Evolutionary conservation across 2,113 vertebrate genomes (phyloP).

Genomic region (Haemorhous mexicanus): DNA sequence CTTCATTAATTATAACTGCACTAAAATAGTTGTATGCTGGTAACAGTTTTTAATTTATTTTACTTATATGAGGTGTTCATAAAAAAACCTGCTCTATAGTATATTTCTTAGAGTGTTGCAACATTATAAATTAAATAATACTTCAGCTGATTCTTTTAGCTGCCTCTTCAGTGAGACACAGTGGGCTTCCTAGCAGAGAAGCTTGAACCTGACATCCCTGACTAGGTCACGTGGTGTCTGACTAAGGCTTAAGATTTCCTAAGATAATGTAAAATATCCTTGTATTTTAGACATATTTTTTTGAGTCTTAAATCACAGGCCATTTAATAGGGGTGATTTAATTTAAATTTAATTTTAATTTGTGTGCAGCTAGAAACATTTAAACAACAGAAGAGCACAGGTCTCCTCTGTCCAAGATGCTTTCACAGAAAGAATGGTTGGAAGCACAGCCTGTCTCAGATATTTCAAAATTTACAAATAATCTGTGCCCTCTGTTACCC

Average conservation of each 20-base stretch:
- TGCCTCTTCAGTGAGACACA: neutral
- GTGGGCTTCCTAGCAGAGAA: neutral
- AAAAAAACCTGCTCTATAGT: neutral
- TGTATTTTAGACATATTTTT: neutral
- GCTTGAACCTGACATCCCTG: neutral
- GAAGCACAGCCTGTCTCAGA: neutral
- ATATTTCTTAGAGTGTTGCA: neutral
- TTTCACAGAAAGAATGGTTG: neutral
- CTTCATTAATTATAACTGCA: slow-evolving; percentile 15
- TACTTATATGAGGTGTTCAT: neutral
- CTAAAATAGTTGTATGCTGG: neutral
- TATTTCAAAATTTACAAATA: neutral
- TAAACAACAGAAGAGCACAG: neutral
- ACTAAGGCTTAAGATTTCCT: neutral
- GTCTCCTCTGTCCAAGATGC: neutral
- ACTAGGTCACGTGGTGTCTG: neutral
- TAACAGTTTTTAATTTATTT: neutral
- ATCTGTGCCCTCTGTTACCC: neutral
- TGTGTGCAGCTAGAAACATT: neutral
- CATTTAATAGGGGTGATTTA: neutral
- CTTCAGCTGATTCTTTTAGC: neutral
- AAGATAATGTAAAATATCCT: neutral
- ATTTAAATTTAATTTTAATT: neutral
- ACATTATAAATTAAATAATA: neutral
- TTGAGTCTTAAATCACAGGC: neutral